These are phyloP conservation scores for Corythornis vintsioides DNA, from an alignment of 2,113 vertebrate species.

Conservation along the genomic window DNA sequence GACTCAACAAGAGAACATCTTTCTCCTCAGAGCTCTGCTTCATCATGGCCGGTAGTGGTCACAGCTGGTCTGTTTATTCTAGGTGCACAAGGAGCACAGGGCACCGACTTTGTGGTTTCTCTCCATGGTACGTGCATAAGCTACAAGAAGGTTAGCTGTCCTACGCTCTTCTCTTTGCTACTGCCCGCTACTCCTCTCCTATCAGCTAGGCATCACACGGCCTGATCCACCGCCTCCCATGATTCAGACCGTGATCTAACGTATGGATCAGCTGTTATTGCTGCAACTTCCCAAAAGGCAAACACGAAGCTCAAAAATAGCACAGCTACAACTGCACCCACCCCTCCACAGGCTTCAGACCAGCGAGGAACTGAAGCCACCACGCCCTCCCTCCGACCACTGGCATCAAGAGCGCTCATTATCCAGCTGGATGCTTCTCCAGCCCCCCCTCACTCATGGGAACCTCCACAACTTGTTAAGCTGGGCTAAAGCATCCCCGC, in stretches of 20 bases:
- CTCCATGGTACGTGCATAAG: accelerated
- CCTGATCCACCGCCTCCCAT: neutral
- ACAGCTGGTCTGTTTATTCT: neutral
- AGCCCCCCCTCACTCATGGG: neutral
- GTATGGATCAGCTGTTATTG: neutral
- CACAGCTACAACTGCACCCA: neutral
- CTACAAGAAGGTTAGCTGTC: no score
- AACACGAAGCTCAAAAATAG: neutral
- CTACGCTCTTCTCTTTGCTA: neutral
- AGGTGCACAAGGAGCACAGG: neutral
- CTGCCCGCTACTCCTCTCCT: neutral
- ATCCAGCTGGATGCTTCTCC: neutral
- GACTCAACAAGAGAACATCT: neutral
- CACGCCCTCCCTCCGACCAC: neutral
- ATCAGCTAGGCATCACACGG: neutral
- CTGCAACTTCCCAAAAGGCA: neutral
- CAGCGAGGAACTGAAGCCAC: neutral
- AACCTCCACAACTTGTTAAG: neutral
- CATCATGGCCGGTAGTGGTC: neutral
- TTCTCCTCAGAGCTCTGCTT: neutral
- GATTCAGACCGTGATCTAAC: neutral
- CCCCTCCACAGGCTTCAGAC: neutral
- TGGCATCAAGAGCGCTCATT: neutral
- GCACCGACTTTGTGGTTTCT: neutral
- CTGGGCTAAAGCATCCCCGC: neutral